Percentiles rank a stretch among this genome's conserved stretches.
Conservation (phyloP, 2,113 vertebrate genomes). For the Forbesichthys agassizii region DNA sequence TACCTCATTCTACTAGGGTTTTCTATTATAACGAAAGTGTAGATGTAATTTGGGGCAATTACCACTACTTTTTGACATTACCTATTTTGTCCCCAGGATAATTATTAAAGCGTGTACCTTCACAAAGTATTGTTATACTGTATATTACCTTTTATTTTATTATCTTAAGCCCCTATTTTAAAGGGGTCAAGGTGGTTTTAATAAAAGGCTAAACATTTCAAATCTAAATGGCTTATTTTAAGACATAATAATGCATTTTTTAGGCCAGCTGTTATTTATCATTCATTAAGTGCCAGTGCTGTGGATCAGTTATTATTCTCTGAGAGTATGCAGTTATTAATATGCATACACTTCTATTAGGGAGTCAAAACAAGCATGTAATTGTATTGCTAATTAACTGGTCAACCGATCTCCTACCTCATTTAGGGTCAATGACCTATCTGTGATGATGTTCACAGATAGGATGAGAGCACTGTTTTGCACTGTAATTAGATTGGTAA, state of each 20-base stretch:
- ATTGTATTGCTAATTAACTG: slow-evolving; percentile 71
- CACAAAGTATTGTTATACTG: no score
- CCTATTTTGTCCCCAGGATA: no score
- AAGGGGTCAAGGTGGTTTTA: no score
- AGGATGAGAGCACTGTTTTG: slow-evolving; percentile 40
- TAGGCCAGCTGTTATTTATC: slow-evolving; percentile 26
- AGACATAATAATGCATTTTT: slow-evolving; percentile 8
- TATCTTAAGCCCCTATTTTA: no score
- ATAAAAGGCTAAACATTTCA: no score
- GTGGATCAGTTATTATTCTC: slow-evolving; percentile 68
- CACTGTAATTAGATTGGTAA: slow-evolving; percentile 53
- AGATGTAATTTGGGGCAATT: no score
- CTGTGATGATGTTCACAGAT: slow-evolving; percentile 50
- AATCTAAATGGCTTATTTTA: no score
- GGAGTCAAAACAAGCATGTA: slow-evolving; percentile 72
- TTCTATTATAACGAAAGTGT: no score
- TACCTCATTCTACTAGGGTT: no score
- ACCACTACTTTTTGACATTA: no score
- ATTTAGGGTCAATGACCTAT: slow-evolving; percentile 52
- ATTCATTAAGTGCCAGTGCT: slow-evolving; percentile 2
- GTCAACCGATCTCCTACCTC: slow-evolving; percentile 52
- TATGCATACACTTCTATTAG: slow-evolving; percentile 70
- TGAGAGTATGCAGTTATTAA: slow-evolving; percentile 67
- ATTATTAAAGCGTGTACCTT: no score
- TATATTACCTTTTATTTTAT: no score